These are phyloP conservation scores for Zaprionus bogoriensis DNA, from an alignment of 2,888 invertebrate species.

Conservation along the genomic window DNA sequence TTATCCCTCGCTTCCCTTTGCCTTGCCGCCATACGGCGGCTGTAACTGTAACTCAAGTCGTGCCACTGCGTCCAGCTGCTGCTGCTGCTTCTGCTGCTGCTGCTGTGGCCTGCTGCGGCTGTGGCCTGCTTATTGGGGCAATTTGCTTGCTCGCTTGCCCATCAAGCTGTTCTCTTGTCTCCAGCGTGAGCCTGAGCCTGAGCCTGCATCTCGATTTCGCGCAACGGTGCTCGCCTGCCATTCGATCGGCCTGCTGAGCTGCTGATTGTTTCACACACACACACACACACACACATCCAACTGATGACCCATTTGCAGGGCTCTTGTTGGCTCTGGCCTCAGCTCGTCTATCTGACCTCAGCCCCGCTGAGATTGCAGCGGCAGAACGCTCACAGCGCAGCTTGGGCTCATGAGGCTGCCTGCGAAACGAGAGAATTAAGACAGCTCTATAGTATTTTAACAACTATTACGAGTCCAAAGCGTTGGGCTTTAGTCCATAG, in stretches of 20 bases:
- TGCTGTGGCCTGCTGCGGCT: not conserved
- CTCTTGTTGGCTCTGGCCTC: not conserved
- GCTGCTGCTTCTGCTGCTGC: not conserved
- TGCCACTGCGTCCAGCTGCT: not conserved
- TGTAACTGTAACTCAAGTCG: slow-evolving; percentile 2
- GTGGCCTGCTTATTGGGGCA: not conserved
- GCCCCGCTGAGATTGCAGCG: too few relatives aligned
- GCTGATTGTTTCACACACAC: not conserved
- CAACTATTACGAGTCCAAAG: too few relatives aligned
- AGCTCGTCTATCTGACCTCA: not conserved
- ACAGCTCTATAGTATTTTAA: too few relatives aligned
- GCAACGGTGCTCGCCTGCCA: not conserved
- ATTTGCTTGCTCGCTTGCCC: not conserved
- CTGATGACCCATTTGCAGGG: not conserved
- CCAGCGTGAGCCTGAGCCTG: not conserved
- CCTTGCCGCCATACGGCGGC: slow-evolving; percentile 86
- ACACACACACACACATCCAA: not conserved
- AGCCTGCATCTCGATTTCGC: not conserved
- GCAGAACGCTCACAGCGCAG: too few relatives aligned
- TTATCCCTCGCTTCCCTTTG: slow-evolving; percentile 46
- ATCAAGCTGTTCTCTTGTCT: not conserved
- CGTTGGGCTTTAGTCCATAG: too few relatives aligned
- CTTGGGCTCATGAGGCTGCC: too few relatives aligned
- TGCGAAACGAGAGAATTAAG: too few relatives aligned
- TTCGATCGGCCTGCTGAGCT: not conserved